Conservation (phyloP, 2,888 invertebrate species). For the Ariolimax columbianus region DNA sequence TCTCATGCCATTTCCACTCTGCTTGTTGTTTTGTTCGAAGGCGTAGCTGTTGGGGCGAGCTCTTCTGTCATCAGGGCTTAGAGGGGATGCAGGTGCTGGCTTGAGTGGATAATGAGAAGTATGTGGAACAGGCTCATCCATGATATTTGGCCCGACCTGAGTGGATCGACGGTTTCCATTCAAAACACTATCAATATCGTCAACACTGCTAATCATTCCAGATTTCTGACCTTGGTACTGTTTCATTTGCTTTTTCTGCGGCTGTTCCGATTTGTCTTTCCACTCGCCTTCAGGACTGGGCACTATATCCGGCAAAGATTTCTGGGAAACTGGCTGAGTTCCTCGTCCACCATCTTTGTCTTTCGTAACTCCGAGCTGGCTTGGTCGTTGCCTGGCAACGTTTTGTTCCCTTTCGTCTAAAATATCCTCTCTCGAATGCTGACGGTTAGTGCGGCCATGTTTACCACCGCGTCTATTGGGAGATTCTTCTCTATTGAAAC, state of each 20-base stretch:
- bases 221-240: constrained; percentile 58
- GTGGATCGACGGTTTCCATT: constrained; percentile 53
- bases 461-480: constrained; percentile 64
- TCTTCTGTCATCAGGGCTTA: constrained; percentile 44
- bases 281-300: constrained; percentile 51
- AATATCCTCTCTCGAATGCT: constrained; percentile 67
- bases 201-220: constrained; percentile 60
- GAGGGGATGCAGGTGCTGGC: constrained; percentile 54
- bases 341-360: constrained; percentile 57
- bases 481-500: constrained; percentile 70
- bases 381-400: constrained; percentile 57
- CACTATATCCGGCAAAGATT: constrained; percentile 66
- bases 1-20: constrained; percentile 46
- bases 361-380: constrained; percentile 65
- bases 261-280: constrained; percentile 47
- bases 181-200: constrained; percentile 71
- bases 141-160: constrained; percentile 45
- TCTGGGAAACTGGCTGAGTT: constrained; percentile 57
- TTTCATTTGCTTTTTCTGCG: constrained; percentile 45
- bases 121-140: constrained; percentile 59
- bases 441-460: constrained; percentile 60
- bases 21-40: constrained; percentile 54
- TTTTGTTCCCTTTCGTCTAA: constrained; percentile 62
- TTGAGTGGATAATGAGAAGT: constrained; percentile 58
- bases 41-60: constrained; percentile 57